phyloP scores from a whole-genome alignment of 2,888 invertebrate species.

The Allacma fusca region DNA sequence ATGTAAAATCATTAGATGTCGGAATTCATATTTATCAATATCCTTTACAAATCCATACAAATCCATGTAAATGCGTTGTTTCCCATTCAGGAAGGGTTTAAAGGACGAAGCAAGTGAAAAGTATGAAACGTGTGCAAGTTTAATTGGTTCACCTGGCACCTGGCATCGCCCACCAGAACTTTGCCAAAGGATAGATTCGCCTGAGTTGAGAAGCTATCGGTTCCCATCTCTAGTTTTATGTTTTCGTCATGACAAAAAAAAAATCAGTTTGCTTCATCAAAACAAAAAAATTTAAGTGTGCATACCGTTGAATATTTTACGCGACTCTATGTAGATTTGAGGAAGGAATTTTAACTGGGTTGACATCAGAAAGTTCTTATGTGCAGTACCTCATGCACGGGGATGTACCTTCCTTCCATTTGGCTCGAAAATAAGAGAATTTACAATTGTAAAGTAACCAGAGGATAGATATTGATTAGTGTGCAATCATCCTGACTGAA shows the following conservation, averaged over 20 bases:
- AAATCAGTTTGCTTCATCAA: neutral
- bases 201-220: neutral
- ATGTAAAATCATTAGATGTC: too few relatives aligned
- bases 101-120: neutral
- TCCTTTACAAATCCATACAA: too few relatives aligned
- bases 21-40: too few relatives aligned
- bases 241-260: neutral
- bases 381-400: neutral
- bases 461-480: neutral
- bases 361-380: too few relatives aligned
- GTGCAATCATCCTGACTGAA: constrained; percentile 10
- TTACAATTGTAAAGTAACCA: neutral
- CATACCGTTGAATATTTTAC: too few relatives aligned
- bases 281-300: too few relatives aligned
- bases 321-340: too few relatives aligned
- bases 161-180: neutral
- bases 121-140: neutral
- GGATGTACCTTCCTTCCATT: neutral
- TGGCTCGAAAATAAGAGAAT: neutral
- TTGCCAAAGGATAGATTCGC: neutral
- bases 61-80: neutral
- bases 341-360: too few relatives aligned
- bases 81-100: too few relatives aligned
- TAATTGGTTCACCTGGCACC: constrained; percentile 7
- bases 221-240: neutral